Conservation (phyloP, 1,140 invertebrate genomes). For the Ladona fulva region DNA sequence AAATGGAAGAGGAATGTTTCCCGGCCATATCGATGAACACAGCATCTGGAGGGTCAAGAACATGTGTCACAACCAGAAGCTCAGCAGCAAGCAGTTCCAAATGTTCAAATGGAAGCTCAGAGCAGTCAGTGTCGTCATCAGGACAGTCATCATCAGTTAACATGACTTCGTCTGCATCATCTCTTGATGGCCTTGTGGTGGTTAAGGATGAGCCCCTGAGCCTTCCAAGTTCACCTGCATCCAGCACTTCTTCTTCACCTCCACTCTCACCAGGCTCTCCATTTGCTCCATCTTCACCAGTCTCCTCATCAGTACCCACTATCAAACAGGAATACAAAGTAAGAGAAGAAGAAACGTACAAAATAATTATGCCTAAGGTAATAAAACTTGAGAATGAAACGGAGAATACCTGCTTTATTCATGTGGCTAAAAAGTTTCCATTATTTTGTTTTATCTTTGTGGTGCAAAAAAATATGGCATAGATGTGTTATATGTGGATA, state of each 20-base stretch:
- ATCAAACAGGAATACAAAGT: background rate
- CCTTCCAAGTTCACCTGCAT: constrained; percentile 30
- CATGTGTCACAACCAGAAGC: constrained; percentile 11
- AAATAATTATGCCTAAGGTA: too few species aligned
- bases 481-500: too few species aligned
- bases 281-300: background rate
- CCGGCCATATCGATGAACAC: constrained; percentile 59
- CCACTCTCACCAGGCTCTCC: background rate
- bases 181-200: constrained; percentile 15
- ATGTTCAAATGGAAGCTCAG: background rate
- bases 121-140: constrained; percentile 25
- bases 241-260: constrained; percentile 27
- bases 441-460: too few species aligned
- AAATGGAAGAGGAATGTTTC: constrained; percentile 77
- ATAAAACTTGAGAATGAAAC: too few species aligned
- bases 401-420: too few species aligned
- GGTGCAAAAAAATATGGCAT: too few species aligned
- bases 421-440: too few species aligned
- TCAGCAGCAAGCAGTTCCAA: constrained; percentile 5
- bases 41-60: constrained; percentile 26
- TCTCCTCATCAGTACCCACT: background rate
- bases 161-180: background rate
- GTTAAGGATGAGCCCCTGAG: constrained; percentile 39
- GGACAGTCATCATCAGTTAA: constrained; percentile 31
- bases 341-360: background rate